Evolutionary conservation across 2,113 vertebrate genomes (phyloP), one percentile per base, ranked within the genome.

Genomic region (Hemiscyllium ocellatum): DNA sequence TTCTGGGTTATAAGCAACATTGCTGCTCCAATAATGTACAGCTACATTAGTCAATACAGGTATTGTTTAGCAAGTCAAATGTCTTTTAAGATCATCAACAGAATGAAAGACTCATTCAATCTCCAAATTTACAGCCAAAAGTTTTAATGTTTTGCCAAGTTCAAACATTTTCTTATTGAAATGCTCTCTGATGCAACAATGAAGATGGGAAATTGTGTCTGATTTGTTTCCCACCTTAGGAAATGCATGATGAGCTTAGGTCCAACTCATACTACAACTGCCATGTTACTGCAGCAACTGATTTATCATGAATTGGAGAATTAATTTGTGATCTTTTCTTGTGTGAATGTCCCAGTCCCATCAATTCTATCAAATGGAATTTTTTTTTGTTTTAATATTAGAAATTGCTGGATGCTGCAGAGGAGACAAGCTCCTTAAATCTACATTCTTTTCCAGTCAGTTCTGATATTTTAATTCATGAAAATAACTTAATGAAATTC

Each of bases 401-500:
- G 80, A 19, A 83, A 19, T 13, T 47, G 37, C 80, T 5, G 80
- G 80, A 83, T 83, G 37, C 37, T 83, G 20, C 80, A 83, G 37
- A 80, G 78, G 33, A 93, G 61, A 37, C 89, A 37, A n/a, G 37
- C 19, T 66, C 61, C 20, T 66, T 93, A 93, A 93, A 68, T 65
- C 66, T n/a, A 65, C 29, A 12, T 42, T 95, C n/a, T 94, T 95
- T 72, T 94, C 1, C 3, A 72, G 68, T 66, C 15, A 29, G 22
- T 70, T 50, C 68, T 95, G 50, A 12, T 8, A 89, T 70, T 94
- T 50, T 70, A 69, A 94, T 47, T 69, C n/a, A 70, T 70, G 66
- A 94, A 70, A 94, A 94, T 15, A 65, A 80, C 76, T 91, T 29
- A 93, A 96, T 95, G 96, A 13, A 91, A 87, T 96, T 96, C 85